Conservation (phyloP, 2,797 vertebrate species). For the Emydoidea blandingii region DNA sequence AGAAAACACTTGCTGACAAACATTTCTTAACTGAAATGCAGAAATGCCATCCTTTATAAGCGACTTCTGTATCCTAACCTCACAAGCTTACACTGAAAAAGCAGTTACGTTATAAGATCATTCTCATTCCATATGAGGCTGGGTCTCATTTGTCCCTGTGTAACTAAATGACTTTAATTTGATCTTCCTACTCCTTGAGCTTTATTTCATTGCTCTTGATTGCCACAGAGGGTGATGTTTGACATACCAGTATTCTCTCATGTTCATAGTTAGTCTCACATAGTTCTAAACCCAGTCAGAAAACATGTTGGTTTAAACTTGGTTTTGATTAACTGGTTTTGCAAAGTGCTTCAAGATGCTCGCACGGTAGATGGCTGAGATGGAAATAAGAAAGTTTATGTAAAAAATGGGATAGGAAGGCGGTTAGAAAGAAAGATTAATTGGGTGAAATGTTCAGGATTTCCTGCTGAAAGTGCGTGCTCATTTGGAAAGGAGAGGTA, state of each 20-base stretch:
- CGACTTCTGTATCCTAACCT: not conserved
- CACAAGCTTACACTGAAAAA: not conserved
- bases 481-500: not conserved
- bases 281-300: not conserved
- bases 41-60: not conserved
- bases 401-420: slow-evolving; percentile 13
- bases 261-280: not conserved
- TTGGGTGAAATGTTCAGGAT: not conserved
- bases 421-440: not conserved
- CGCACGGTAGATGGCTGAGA: not conserved
- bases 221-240: not conserved
- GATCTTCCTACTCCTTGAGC: not conserved
- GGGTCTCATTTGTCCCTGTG: not conserved
- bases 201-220: not conserved
- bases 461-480: not conserved
- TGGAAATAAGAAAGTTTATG: not conserved
- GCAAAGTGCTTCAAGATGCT: slow-evolving; percentile 1
- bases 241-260: not conserved
- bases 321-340: not conserved
- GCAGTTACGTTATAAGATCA: not conserved
- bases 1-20: not conserved
- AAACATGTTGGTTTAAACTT: slow-evolving; percentile 33
- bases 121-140: not conserved
- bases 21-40: not conserved
- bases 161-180: not conserved